Conservation (phyloP, 2,888 invertebrate species). For the Erebia ligea region DNA sequence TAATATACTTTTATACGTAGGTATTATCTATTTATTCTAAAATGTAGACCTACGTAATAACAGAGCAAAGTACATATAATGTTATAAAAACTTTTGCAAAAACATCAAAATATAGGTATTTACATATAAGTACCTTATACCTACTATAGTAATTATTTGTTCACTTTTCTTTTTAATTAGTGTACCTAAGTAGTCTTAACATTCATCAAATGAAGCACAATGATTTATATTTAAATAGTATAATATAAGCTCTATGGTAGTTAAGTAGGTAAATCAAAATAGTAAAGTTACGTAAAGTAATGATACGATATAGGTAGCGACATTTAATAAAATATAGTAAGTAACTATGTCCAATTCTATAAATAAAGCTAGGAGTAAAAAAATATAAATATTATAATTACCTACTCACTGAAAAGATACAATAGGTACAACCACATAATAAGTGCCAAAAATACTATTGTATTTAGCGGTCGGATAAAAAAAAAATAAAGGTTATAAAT, state of each 20-base stretch:
- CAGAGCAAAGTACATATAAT: background rate
- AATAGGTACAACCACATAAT: conserved; percentile 22
- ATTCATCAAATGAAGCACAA: conserved; percentile 12
- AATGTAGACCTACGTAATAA: background rate
- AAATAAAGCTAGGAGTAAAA: conserved; percentile 19
- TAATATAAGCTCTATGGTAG: background rate
- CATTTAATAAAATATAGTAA: background rate
- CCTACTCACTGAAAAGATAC: background rate
- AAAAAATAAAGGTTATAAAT: background rate
- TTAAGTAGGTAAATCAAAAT: background rate
- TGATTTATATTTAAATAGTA: background rate
- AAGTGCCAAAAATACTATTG: conserved; percentile 36
- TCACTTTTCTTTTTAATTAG: background rate
- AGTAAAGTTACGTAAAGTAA: background rate
- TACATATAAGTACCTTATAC: background rate
- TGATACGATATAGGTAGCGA: background rate
- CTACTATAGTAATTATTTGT: background rate
- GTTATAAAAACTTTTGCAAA: background rate
- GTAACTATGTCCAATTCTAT: background rate
- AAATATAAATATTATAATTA: conserved; percentile 8
- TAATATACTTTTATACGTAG: background rate
- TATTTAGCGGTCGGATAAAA: conserved; percentile 10
- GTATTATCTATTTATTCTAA: background rate
- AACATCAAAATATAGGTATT: background rate
- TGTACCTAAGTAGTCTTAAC: background rate